Evolutionary conservation across 2,888 invertebrate species (phyloP), one percentile per base, ranked within the genome.

Genomic region (Parnassius smintheus): DNA sequence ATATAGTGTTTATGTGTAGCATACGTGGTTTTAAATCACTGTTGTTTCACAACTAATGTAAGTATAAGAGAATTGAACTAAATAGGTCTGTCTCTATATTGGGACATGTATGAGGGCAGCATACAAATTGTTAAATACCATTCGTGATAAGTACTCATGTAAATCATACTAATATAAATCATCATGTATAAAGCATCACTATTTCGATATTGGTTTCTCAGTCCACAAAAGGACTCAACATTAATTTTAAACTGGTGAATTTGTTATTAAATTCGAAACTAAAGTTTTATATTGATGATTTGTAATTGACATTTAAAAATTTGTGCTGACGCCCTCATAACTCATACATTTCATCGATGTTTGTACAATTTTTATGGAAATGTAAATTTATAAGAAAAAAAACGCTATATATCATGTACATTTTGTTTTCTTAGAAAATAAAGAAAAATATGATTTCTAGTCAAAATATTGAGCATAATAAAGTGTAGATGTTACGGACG

Each of bases 381-480:
- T 88, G 85, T 90, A 89, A 87, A 89, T 87, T 75, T 12, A 56
- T 59, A 80, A 85, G 86, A 86, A 83, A 83, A 86, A 69, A 69
- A 83, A 83, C 87, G 86, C 84, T 88, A 88, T 89, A 88, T 87
- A 85, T 79, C 77, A 76, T 91, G 90, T 91, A 91, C 84, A 90
- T 86, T 83, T 82, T 74, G 87, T 89, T 88, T 88, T 88, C 83
- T 88, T 90, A 88, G 86, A 87, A 82, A 84, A 78, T 88, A 88
- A 58, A 63, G 59, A 54, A 86, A 86, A 88, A 88, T 87, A 91
- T 88, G 91, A 88, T 90, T 91, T 92, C 92, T 92, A 92, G 92
- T 92, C 92, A 92, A 90, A 90, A 87, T 89, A 90, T 91, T 88
- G 88, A 91, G 85, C 90, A 88, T 89, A 90, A 88, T 86, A 85